These are phyloP conservation scores for Molossus molossus DNA, from an alignment of 2,797 vertebrate species.

Conservation along the genomic window DNA sequence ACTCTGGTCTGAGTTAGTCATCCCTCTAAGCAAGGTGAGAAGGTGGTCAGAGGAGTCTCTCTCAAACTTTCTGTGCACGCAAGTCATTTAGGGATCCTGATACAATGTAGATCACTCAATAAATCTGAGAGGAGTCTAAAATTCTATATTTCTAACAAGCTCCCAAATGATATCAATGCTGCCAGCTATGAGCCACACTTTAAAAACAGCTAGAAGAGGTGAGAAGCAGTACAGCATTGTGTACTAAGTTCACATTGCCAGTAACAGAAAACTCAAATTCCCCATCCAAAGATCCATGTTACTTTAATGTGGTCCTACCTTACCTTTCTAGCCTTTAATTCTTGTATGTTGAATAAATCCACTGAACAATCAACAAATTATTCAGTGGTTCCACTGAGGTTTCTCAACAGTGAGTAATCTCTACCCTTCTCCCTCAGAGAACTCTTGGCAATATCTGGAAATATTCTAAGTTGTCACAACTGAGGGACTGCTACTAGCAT, in stretches of 20 bases:
- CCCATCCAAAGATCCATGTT: background rate
- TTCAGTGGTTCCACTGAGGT: background rate
- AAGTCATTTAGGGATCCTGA: background rate
- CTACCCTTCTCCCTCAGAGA: background rate
- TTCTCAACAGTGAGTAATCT: background rate
- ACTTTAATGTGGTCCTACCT: background rate
- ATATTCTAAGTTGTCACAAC: slow-evolving; percentile 33
- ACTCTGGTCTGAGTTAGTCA: background rate
- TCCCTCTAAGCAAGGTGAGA: background rate
- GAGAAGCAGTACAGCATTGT: background rate
- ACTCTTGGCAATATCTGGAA: background rate
- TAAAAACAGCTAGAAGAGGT: background rate
- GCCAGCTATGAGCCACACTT: background rate
- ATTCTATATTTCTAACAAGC: slow-evolving; percentile 51
- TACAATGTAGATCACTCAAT: background rate
- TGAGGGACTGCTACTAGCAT: background rate
- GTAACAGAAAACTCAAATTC: background rate
- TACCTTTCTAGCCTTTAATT: slow-evolving; percentile 28
- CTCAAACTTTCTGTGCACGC: background rate
- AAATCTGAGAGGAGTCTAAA: background rate
- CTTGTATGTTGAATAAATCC: slow-evolving; percentile 7
- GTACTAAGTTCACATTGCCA: background rate
- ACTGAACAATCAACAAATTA: slow-evolving; percentile 50
- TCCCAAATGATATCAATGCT: slow-evolving; percentile 19
- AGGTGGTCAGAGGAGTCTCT: background rate